Base-by-base conservation (phyloP, 2,113 vertebrate species). In the Hassar affinis region DNA sequence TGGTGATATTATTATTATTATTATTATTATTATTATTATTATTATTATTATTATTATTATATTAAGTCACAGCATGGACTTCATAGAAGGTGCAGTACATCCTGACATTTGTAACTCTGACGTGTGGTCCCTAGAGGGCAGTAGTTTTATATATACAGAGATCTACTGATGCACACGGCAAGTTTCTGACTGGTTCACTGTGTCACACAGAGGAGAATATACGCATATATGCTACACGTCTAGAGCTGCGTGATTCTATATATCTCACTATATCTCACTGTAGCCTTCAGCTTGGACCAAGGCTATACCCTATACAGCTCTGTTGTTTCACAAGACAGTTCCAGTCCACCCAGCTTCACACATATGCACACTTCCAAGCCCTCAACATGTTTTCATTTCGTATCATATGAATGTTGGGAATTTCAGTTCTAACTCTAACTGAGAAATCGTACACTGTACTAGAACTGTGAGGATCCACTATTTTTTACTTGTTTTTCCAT, bases 301-400 rank as follows among this genome's bases (percentile, higher is more conserved):
- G 15, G 11, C 25, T 33, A 59, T 38, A 82, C 47, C 52, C 49
- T 77, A 71, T 33, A 78, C 30, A 57, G 47, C 25, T 72, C 47
- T 20, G 7, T 11, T 69, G 18, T 69, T 69, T 69, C 51, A 77
- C 77, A 83, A 77, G 76, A 64, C 62, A 80, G 83, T 84, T 79
- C 76, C 75, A 78, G 6, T 18, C 22, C 35, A 30, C 20, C 78
- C 47, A 80, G 18, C 59, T 54, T 18, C 9, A 38, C 75, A 79
- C 33, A 45, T n/a, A 25, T 42, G n/a, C 49, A 69, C 22, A 45
- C 47, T 18, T 61, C n/a, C 76, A 38, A 77, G 45, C 68, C 25
- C 79, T 68, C 81, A 18, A 80, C 57, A 56, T 30, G 9, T 62
- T 82, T 86, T 69, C 38, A n/a, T n/a, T n/a, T n/a, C 61, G 84